A percentile compares a stretch with the other conserved stretches of the same genome.
Evolutionary conservation across 2,797 vertebrate species (phyloP).

Genomic region (Eupleurogrammus muticus): DNA sequence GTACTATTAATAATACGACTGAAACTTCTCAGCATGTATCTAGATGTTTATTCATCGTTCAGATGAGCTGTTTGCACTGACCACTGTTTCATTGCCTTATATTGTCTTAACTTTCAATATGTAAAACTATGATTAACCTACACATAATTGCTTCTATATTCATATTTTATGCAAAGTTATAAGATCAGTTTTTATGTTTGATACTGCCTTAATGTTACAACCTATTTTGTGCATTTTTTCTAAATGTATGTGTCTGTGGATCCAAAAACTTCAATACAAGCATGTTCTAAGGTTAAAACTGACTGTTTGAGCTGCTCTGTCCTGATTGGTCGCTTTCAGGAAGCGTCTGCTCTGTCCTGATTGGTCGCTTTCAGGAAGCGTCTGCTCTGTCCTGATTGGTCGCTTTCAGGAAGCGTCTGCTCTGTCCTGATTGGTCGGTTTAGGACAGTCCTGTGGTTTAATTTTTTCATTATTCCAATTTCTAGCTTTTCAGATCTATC

Average conservation of each 20-base stretch:
- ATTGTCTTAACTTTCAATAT: background rate
- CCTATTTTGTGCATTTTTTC: background rate
- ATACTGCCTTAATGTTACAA: background rate
- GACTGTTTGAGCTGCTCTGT: no score
- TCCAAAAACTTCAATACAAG: background rate
- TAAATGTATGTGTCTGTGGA: background rate
- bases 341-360: no score
- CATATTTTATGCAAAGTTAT: background rate
- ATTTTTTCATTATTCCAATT: no score
- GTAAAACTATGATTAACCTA: background rate
- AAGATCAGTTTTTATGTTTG: background rate
- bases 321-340: no score
- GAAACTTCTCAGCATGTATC: background rate
- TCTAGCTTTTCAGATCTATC: no score
- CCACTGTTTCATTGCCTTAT: conserved; percentile 18
- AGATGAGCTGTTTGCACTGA: conserved; percentile 3
- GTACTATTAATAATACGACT: conserved; percentile 16
- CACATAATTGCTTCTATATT: background rate
- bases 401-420: no score
- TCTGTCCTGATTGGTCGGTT: no score
- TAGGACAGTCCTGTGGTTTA: no score
- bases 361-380: no score
- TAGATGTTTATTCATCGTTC: background rate
- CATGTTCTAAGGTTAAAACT: no score
- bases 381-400: no score